Percentiles rank a stretch among this genome's conserved stretches.
Conservation (phyloP, 2,888 invertebrate species). For the Acheta domesticus region DNA sequence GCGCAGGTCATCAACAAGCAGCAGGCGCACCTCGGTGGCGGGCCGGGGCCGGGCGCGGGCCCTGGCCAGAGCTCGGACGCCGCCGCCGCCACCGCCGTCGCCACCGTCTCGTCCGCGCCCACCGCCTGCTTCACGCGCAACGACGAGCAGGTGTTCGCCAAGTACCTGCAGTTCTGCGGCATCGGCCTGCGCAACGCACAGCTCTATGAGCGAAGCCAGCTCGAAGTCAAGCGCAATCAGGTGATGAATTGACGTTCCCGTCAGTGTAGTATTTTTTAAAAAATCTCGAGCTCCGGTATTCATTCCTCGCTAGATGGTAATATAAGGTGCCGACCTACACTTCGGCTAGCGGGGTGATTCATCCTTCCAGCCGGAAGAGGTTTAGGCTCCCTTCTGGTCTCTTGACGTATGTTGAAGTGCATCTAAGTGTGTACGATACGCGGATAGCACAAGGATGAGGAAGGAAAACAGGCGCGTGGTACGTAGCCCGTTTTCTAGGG, state of each 20-base stretch:
- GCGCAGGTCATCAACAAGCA: constrained; percentile 68
- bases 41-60: too few relatives aligned
- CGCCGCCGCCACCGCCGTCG: background rate
- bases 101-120: background rate
- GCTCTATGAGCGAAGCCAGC: constrained; percentile 88
- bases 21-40: constrained; percentile 25
- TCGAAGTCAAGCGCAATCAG: constrained; percentile 94
- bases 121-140: constrained; percentile 72
- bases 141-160: constrained; percentile 88
- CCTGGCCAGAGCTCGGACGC: background rate
- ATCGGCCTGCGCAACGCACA: constrained; percentile 95
- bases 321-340: too few relatives aligned
- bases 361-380: too few relatives aligned
- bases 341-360: too few relatives aligned
- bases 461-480: too few relatives aligned
- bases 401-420: too few relatives aligned
- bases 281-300: too few relatives aligned
- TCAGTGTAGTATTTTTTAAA: background rate
- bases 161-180: constrained; percentile 94
- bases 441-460: too few relatives aligned
- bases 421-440: too few relatives aligned
- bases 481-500: too few relatives aligned
- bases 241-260: constrained; percentile 43
- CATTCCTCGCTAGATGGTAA: too few relatives aligned
- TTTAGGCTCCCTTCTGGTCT: too few relatives aligned